Conservation (phyloP, 1,140 invertebrate species). For the Coenobita brevimanus region DNA sequence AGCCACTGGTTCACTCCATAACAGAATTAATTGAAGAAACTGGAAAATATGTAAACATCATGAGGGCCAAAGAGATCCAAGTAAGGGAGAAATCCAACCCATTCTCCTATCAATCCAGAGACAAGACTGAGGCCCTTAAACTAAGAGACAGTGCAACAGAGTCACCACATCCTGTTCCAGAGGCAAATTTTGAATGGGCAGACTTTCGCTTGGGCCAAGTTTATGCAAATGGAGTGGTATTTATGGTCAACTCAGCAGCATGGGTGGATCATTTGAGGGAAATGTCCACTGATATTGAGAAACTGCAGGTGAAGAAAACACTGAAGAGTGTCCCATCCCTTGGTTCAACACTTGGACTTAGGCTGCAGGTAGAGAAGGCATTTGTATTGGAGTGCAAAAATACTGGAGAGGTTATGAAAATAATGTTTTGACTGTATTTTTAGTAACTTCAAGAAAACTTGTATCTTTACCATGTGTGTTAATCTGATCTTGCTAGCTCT, state of each 20-base stretch:
- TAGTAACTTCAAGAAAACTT: background rate
- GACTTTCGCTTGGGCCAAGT: constrained; percentile 37
- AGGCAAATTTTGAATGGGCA: constrained; percentile 37
- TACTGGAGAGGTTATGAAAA: too few species aligned
- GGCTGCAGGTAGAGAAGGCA: constrained; percentile 12
- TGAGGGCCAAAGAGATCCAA: constrained; percentile 8
- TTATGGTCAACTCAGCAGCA: constrained; percentile 15
- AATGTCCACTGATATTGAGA: constrained; percentile 13
- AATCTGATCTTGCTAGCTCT: too few species aligned
- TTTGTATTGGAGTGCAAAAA: too few species aligned
- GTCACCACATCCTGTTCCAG: background rate
- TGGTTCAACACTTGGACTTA: constrained; percentile 29
- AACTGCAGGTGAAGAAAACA: constrained; percentile 36
- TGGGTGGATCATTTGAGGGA: constrained; percentile 27
- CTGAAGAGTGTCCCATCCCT: constrained; percentile 27
- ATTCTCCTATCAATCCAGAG: background rate
- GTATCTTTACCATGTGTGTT: too few species aligned
- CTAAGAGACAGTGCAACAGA: background rate
- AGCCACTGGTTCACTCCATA: constrained; percentile 1
- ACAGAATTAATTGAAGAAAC: constrained; percentile 32
- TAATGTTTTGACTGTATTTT: background rate
- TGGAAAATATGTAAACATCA: constrained; percentile 27
- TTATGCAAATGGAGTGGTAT: constrained; percentile 48
- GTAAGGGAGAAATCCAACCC: constrained; percentile 18
- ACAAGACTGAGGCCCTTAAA: background rate